These are phyloP conservation scores for Carduelis carduelis DNA, from an alignment of 2,797 vertebrate genomes.

Conservation along the genomic window DNA sequence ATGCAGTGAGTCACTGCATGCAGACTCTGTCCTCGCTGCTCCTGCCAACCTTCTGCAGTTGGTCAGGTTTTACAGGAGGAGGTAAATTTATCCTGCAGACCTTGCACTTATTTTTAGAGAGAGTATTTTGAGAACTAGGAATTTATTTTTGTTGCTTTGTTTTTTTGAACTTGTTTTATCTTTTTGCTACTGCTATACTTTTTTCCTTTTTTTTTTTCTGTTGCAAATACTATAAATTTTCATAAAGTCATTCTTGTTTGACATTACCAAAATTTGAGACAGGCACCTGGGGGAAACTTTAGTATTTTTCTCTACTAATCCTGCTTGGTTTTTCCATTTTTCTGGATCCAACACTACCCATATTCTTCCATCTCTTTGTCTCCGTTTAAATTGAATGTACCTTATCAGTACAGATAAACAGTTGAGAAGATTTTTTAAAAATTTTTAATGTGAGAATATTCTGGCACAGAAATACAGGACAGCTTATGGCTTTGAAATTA, in stretches of 20 bases:
- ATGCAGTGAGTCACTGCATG: not conserved
- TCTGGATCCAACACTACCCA: not conserved
- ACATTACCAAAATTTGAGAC: not conserved
- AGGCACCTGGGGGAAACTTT: too few relatives aligned
- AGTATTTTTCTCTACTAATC: not conserved
- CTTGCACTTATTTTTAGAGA: not conserved
- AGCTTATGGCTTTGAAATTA: not conserved
- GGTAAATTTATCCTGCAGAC: not conserved
- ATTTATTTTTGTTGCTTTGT: not conserved
- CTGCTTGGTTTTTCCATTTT: not conserved
- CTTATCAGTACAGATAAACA: not conserved
- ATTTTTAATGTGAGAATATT: not conserved
- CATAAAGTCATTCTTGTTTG: not conserved
- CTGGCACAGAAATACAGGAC: not conserved
- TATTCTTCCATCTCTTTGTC: not conserved
- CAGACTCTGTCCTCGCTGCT: not conserved
- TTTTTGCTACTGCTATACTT: not conserved
- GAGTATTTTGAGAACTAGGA: not conserved
- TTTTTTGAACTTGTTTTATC: not conserved
- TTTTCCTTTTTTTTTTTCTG: not conserved
- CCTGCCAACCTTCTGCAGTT: not conserved
- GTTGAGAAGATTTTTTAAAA: not conserved
- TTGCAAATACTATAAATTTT: not conserved
- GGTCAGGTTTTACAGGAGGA: not conserved
- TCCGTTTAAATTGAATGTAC: not conserved